phyloP scores from a whole-genome alignment of 92 coral and sea anemone species.

The Porites evermanni region DNA sequence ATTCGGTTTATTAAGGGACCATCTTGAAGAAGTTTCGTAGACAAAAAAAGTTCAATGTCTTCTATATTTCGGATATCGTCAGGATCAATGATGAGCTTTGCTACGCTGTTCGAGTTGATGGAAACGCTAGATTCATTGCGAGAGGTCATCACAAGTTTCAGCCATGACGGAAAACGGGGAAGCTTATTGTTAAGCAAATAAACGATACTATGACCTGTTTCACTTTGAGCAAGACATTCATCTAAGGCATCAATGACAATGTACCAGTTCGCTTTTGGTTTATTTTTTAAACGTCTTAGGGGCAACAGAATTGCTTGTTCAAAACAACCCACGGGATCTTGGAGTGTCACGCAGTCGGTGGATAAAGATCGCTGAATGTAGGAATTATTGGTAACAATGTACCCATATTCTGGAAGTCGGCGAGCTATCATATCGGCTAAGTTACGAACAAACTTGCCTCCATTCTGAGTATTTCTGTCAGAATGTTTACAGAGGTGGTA shows the following conservation, averaged over 20 bases:
- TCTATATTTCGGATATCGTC: slow-evolving; percentile 57
- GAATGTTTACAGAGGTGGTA: slow-evolving; percentile 86
- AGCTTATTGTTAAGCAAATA: slow-evolving; percentile 16
- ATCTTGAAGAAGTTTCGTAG: slow-evolving; percentile 32
- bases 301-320: slow-evolving; percentile 79
- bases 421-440: slow-evolving; percentile 78
- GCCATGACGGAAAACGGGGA: slow-evolving; percentile 61
- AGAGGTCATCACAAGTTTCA: slow-evolving; percentile 72
- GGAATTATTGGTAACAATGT: slow-evolving; percentile 40
- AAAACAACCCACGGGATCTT: slow-evolving; percentile 83
- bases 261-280: slow-evolving; percentile 58
- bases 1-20: slow-evolving; percentile 23
- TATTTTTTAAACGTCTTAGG: slow-evolving; percentile 47
- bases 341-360: slow-evolving; percentile 49
- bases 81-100: slow-evolving; percentile 52
- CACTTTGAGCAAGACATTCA: slow-evolving; percentile 67
- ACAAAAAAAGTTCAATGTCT: slow-evolving; percentile 61
- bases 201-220: slow-evolving; percentile 46
- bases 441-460: slow-evolving; percentile 87
- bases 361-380: slow-evolving; percentile 45
- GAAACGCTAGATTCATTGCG: slow-evolving; percentile 60
- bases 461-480: slow-evolving; percentile 74
- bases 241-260: slow-evolving; percentile 81
- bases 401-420: slow-evolving; percentile 58
- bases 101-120: slow-evolving; percentile 32